Evolutionary conservation across 2,888 invertebrate genomes (phyloP).

Genomic region (Stictocephala bisonia): DNA sequence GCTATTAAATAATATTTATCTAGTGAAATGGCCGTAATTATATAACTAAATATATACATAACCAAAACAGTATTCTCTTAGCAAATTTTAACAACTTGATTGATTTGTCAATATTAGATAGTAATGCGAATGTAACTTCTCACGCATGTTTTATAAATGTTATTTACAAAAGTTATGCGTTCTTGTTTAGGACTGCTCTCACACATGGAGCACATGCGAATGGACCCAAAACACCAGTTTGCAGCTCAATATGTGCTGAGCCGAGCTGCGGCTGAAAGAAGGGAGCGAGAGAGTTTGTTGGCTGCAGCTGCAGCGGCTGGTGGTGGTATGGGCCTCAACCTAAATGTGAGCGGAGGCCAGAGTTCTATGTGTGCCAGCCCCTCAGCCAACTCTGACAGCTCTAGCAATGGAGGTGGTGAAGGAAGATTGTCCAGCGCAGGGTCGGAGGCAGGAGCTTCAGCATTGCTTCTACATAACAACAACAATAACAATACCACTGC

Average conservation of each 20-base stretch:
- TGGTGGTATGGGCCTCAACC: slow-evolving; percentile 51
- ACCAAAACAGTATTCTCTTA: too few species aligned
- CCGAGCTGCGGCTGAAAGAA: slow-evolving; percentile 88
- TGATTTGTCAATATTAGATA: too few species aligned
- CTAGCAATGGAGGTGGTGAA: slow-evolving; percentile 76
- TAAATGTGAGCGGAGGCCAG: slow-evolving; percentile 52
- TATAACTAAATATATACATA: too few species aligned
- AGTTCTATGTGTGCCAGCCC: slow-evolving; percentile 77
- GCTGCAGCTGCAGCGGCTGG: slow-evolving; percentile 70
- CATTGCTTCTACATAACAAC: slow-evolving; percentile 69
- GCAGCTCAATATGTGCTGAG: slow-evolving; percentile 94
- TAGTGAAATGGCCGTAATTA: too few species aligned
- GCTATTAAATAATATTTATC: too few species aligned
- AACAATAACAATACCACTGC: slow-evolving; percentile 72
- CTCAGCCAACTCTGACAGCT: slow-evolving; percentile 87
- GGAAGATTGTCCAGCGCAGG: slow-evolving; percentile 80
- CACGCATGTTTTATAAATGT: too few species aligned
- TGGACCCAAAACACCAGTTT: slow-evolving; percentile 96
- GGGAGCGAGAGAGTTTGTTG: slow-evolving; percentile 83
- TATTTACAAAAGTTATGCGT: too few species aligned
- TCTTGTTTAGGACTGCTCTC: slow-evolving; percentile 82
- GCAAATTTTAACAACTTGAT: too few species aligned
- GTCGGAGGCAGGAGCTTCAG: slow-evolving; percentile 73
- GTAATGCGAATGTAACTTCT: too few species aligned
- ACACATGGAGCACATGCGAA: slow-evolving; percentile 97